A percentile compares a stretch with the other conserved stretches of the same genome.
Evolutionary conservation across 23 tunicate genomes (phyloP).

Genomic region (Trididemnum nubilum): DNA sequence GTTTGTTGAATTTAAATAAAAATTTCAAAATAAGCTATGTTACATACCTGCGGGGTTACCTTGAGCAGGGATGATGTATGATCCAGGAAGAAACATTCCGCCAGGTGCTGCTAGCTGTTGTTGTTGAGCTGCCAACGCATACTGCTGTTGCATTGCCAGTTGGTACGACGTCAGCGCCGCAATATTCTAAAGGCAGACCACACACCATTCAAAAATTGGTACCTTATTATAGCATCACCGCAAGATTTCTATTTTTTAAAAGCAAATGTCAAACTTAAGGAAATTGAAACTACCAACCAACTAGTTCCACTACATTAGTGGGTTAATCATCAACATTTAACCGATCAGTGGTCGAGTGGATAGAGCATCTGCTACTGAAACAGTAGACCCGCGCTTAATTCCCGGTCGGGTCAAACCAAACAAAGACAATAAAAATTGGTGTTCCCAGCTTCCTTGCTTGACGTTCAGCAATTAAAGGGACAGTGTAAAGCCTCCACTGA

Average conservation of each 20-base stretch:
- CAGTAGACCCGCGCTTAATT: too few relatives aligned
- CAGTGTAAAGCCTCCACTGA: too few relatives aligned
- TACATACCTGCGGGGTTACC: slow-evolving; percentile 47
- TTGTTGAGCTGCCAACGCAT: slow-evolving; percentile 44
- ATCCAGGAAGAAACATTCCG: slow-evolving; percentile 79
- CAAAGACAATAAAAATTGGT: too few relatives aligned
- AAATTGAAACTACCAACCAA: too few relatives aligned
- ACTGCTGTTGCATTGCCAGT: slow-evolving; percentile 46
- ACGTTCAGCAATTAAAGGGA: too few relatives aligned
- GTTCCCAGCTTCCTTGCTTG: too few relatives aligned
- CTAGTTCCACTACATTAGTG: too few relatives aligned
- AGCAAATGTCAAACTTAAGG: background rate
- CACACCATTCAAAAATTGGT: background rate
- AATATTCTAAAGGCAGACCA: slow-evolving; percentile 25
- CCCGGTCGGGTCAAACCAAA: too few relatives aligned
- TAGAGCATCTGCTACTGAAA: too few relatives aligned
- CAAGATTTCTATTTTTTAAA: background rate
- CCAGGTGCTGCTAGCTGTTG: slow-evolving; percentile 53
- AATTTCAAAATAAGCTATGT: background rate
- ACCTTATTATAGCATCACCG: background rate
- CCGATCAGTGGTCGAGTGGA: too few relatives aligned
- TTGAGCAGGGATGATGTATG: slow-evolving; percentile 80
- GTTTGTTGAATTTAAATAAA: too few relatives aligned
- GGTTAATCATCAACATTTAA: too few relatives aligned
- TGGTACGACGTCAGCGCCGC: slow-evolving; percentile 49